Evolutionary conservation across 2,113 vertebrate species (phyloP).

Genomic region (Istiophorus platypterus): DNA sequence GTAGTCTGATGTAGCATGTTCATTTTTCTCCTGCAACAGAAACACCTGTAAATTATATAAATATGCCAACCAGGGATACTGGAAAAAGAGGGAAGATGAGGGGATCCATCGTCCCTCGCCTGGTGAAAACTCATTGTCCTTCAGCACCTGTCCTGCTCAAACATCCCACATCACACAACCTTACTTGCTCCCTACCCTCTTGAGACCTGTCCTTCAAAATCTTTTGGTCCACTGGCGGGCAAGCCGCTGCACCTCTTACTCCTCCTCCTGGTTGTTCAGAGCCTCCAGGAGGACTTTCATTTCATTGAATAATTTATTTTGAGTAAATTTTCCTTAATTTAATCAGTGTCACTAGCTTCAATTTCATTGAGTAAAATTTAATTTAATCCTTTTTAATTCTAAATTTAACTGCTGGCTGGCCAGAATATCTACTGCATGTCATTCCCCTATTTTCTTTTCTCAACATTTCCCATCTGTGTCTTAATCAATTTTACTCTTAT

Average conservation of each 20-base stretch:
- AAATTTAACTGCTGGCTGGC: too few species aligned
- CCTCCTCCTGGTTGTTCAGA: conserved; percentile 89
- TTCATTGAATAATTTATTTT: too few species aligned
- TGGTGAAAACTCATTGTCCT: background rate
- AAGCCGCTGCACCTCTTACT: conserved; percentile 90
- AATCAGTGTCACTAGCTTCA: too few species aligned
- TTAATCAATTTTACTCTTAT: too few species aligned
- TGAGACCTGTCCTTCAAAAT: conserved; percentile 80
- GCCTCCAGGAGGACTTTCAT: conserved; percentile 92
- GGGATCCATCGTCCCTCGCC: background rate
- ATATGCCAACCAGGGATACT: conserved; percentile 8
- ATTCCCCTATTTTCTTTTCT: too few species aligned
- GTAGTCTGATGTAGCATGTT: background rate
- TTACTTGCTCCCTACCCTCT: conserved; percentile 90
- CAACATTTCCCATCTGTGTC: too few species aligned
- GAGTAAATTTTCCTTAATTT: too few species aligned
- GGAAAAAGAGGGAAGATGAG: background rate
- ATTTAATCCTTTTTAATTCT: too few species aligned
- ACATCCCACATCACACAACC: conserved; percentile 52
- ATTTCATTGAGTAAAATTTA: too few species aligned
- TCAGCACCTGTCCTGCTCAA: conserved; percentile 7
- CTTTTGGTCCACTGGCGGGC: conserved; percentile 92
- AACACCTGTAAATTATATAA: conserved; percentile 11
- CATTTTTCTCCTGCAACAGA: background rate
- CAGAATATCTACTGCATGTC: too few species aligned